Evolutionary conservation across 2,797 vertebrate species (phyloP).

Genomic region (Eleutherodactylus coqui): DNA sequence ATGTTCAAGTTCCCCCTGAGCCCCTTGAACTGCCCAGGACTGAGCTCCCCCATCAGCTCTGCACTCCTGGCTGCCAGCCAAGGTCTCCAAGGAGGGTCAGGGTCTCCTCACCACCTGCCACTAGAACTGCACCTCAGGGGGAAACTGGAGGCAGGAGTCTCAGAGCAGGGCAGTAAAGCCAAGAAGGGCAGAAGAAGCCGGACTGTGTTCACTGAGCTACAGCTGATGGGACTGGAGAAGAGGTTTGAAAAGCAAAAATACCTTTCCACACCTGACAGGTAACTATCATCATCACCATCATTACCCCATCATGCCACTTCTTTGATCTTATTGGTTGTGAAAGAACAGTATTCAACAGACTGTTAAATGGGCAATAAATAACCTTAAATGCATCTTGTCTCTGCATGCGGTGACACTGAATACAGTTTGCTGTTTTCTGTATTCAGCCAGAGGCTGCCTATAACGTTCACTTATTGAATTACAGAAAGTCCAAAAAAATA

Average conservation of each 20-base stretch:
- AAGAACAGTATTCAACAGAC: not conserved
- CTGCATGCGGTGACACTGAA: not conserved
- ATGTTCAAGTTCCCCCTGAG: constrained; percentile 94
- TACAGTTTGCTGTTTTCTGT: not conserved
- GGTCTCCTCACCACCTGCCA: constrained; percentile 85
- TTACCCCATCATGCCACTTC: not conserved
- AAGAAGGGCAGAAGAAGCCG: constrained; percentile 96
- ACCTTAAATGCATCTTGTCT: not conserved
- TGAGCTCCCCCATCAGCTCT: constrained; percentile 81
- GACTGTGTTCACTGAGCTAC: constrained; percentile 97
- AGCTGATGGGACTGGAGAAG: constrained; percentile 98
- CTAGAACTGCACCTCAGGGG: constrained; percentile 94
- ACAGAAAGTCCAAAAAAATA: not conserved
- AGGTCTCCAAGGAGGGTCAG: constrained; percentile 82
- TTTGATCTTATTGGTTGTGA: not conserved
- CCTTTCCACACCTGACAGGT: constrained; percentile 98
- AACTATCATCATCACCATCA: constrained; percentile 42
- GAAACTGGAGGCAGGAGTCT: constrained; percentile 83
- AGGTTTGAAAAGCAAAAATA: constrained; percentile 99
- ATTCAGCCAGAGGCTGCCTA: not conserved
- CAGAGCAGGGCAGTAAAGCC: constrained; percentile 82
- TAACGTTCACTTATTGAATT: not conserved
- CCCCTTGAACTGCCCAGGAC: constrained; percentile 86
- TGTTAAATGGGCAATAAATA: not conserved
- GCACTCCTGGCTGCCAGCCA: constrained; percentile 85